A percentile compares a stretch with the other conserved stretches of the same genome.
Evolutionary conservation across 2,888 invertebrate genomes (phyloP).

Genomic region (Cataglyphis albicans): DNA sequence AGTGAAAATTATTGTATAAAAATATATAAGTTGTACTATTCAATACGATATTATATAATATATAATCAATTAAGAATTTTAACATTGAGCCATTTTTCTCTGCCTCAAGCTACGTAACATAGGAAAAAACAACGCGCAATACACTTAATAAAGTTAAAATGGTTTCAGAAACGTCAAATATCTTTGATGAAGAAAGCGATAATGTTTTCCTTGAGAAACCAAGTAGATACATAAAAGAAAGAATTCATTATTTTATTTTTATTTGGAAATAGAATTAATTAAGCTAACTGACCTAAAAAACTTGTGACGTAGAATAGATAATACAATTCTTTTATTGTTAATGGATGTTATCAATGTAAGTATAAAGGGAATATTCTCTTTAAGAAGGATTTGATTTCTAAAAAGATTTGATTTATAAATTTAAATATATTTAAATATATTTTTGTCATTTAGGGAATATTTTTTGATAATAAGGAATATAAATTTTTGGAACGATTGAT

Average conservation of each 20-base stretch:
- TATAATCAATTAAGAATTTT: neutral
- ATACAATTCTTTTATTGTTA: conserved; percentile 17
- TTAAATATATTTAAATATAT: conserved; percentile 7
- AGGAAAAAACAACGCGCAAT: neutral
- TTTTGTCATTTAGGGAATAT: neutral
- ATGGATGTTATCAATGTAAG: neutral
- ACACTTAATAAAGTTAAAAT: conserved; percentile 1
- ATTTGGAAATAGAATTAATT: conserved; percentile 16
- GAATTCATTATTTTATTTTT: conserved; percentile 4
- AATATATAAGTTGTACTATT: neutral
- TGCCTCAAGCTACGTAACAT: neutral
- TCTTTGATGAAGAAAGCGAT: conserved; percentile 8
- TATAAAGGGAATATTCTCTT: neutral
- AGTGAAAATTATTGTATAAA: neutral
- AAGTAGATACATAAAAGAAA: neutral
- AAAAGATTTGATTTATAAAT: conserved; percentile 7
- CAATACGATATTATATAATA: neutral
- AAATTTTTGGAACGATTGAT: neutral
- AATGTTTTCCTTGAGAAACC: conserved; percentile 4
- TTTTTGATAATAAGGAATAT: neutral
- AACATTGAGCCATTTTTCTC: neutral
- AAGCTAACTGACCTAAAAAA: conserved; percentile 29
- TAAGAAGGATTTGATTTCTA: conserved; percentile 1
- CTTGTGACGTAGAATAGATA: conserved; percentile 7
- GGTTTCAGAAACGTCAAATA: conserved; percentile 4